Percentiles rank a stretch among this genome's conserved stretches.
phyloP scores from a whole-genome alignment of 2,113 vertebrate genomes.

The Oxyruncus cristatus region DNA sequence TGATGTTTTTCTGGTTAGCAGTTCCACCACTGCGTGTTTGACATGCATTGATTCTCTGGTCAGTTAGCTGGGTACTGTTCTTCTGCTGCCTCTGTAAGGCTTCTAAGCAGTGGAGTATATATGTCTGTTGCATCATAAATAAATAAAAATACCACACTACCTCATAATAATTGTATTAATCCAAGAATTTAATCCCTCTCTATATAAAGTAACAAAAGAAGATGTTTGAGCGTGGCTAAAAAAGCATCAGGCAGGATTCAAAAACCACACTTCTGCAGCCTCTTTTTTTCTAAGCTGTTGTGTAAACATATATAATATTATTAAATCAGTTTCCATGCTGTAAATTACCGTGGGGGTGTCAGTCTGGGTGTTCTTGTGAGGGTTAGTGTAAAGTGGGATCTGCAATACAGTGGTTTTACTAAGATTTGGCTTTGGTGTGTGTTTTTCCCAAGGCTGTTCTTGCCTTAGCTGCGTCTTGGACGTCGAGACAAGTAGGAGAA shows the following conservation, averaged over 20 bases:
- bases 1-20: not conserved
- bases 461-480: conserved; percentile 97
- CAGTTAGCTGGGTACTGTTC: not conserved
- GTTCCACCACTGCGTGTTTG: not conserved
- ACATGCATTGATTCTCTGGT: not conserved
- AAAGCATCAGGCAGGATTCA: not conserved
- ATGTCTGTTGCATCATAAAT: not conserved
- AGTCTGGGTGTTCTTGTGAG: not conserved
- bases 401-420: not conserved
- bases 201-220: not conserved
- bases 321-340: not conserved
- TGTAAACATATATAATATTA: not conserved
- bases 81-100: not conserved
- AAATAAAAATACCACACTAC: not conserved
- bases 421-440: not conserved
- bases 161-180: not conserved
- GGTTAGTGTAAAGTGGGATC: not conserved
- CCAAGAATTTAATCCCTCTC: not conserved
- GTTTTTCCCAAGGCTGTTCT: conserved; percentile 85
- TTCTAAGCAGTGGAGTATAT: not conserved
- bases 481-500: conserved; percentile 95
- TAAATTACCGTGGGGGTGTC: not conserved
- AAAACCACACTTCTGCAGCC: not conserved
- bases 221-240: not conserved
- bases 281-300: not conserved